Base-by-base conservation (phyloP, 1,140 invertebrate genomes). In the Heliconius himera region DNA sequence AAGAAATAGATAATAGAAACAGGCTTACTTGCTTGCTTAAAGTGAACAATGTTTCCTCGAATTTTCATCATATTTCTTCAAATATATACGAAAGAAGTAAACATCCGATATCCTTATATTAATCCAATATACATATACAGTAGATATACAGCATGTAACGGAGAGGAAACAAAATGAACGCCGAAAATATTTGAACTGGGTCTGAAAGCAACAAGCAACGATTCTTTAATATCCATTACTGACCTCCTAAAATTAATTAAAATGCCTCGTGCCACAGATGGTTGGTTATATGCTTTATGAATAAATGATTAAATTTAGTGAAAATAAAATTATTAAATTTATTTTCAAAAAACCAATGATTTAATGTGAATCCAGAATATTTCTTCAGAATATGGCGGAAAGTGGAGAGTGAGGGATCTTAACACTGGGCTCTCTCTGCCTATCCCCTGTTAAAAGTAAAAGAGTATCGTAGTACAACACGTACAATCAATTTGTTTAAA, bases 241-340 rank as follows among this genome's bases (percentile, higher is more conserved):
- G 78, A 73, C 73, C 75, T 70, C 54, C 78, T 75, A 73, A 71
- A 80, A 76, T 80, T 80, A 80, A 80, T 80, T 80, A 80, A 80
- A 80, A 76, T 80, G 78, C 70, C 74, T 72, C 51, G 78, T 76
- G 78, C 54, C 74, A 49, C 74, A 76, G 66, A 29, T 76, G 73
- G 74, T 56, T 72, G 73, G 74, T 71, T 76, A 56, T 74, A 22
- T 78, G 9, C 41, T 70, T 33, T 78, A 70, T 76, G 41, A 41
- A 74, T 74, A 70, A 66, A 66, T 79, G 2, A 66, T 54, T 9
- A 33, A 54, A 70, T 79, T 66, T 20, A 5, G 74, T 66, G 26
- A 74, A 79, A 70, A 38, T n/a, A 49, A 38, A 11, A 41, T 22
- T 71, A 76, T 76, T 49, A 70, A 33, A 76, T 51, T 56, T 0